Base-by-base conservation (phyloP, 2,888 invertebrate species). In the Portevinia maculata region DNA sequence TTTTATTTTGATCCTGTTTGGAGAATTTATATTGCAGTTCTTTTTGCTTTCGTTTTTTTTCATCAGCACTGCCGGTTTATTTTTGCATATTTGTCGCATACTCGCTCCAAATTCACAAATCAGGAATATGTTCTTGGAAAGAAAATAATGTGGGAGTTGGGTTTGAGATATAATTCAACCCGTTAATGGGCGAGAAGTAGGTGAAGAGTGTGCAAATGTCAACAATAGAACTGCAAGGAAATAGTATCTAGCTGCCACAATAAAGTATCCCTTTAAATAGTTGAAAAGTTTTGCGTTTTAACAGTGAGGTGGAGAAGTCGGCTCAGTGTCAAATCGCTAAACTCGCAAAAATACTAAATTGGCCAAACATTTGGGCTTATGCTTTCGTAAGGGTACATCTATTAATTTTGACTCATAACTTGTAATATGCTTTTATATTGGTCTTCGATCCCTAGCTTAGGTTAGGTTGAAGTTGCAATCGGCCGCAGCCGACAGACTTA, bases 1-100 rank as follows among this genome's bases (percentile, higher is more conserved):
- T 70, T 76, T 73, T 53, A 37, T 70, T 65, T 50, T 65, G 13
- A 69, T 75, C 62, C 69, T 52, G 57, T 75, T 79, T 70, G 37
- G 11, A 57, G 69, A 69, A 75, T 70, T 64, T 70, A 57, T 55
- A 57, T 62, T 60, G 28, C 28, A 41, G 34, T 60, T 55, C n/a
- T 34, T 8, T 57, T 52, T 44, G 24, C 34, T 67, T 67, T 67
- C 50, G 15, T 53, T 39, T 50, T 17, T 39, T 62, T 55, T 30
- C 8, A 32, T n/a, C 37, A 6, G 24, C 21, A 24, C 13, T 55
- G 37, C 17, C 24, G 60, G 53, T 48, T 55, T 17, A 62, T 55
- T 70, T 76, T 59, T 52, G 57, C 52, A 75, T 74, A 50, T 70
- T 50, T 32, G 44, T 64, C 71, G 30, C 39, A 70, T 71, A 71